These are phyloP conservation scores for Felis chaus DNA, from an alignment of 2,113 vertebrate genomes.

Conservation along the genomic window DNA sequence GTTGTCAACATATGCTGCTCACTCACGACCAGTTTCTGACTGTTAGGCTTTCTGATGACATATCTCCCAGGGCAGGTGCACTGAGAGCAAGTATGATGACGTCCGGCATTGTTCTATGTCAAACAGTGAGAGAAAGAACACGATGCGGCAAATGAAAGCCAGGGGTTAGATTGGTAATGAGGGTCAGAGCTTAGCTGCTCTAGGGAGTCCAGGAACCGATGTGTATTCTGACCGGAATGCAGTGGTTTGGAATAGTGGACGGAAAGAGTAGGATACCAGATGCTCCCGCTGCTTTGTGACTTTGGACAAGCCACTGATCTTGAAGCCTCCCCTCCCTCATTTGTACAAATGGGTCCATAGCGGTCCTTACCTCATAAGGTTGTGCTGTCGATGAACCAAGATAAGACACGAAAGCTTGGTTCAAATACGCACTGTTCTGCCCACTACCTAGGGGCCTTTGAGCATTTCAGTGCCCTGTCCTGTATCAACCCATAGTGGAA, in stretches of 20 bases:
- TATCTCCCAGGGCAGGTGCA: not conserved
- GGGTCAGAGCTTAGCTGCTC: not conserved
- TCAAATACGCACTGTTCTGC: not conserved
- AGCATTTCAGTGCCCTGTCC: not conserved
- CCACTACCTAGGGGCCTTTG: not conserved
- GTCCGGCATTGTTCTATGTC: not conserved
- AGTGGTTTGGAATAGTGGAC: not conserved
- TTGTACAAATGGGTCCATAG: not conserved
- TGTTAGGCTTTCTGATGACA: not conserved
- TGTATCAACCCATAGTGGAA: not conserved
- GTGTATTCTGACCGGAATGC: not conserved
- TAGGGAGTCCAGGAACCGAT: fast-evolving
- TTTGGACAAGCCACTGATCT: not conserved
- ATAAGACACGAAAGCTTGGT: not conserved
- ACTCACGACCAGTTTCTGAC: not conserved
- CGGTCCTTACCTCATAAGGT: not conserved
- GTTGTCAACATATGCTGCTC: not conserved
- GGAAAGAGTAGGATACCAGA: fast-evolving
- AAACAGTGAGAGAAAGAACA: not conserved
- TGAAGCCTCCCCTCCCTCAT: not conserved
- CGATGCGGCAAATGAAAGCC: not conserved
- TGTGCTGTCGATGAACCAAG: not conserved
- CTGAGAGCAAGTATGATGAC: not conserved
- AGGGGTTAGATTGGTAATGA: not conserved
- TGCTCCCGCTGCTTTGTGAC: not conserved